Base-by-base conservation (phyloP, 2,888 invertebrate species). In the Gari tellinella region DNA sequence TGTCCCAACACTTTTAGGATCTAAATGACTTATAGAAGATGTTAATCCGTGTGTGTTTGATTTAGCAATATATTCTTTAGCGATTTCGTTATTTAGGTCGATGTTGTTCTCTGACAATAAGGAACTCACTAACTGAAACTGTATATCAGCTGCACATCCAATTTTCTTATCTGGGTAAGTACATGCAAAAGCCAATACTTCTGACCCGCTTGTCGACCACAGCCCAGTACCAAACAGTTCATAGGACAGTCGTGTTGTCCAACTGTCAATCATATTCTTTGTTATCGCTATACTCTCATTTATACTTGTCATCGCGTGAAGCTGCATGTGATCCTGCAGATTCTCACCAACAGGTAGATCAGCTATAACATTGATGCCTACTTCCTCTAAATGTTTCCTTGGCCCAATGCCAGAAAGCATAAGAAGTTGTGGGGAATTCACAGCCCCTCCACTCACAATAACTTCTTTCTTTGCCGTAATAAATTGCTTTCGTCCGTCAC, bases 1-100 rank as follows among this genome's bases (percentile, higher is more conserved):
- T 82, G 94, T 94, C 0, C 98, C 98, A 5, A 95, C 94, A 68
- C 95, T 89, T 96, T 97, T 66, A 94, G 95, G 95, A 25, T 80
- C 69, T 15, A 77, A 31, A 15, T 75, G 19, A 26, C 56, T 56
- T 17, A 72, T 64, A 1, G 62, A 38, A 3, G 74, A 66, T 17
- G 56, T 53, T 49, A 80, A 80, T 3, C 82, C 82, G 15, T 66
- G 95, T 8, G 49, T 40, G 12, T 48, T 49, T 25, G 60, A 60
- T 31, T 51, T 31, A 19, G 31, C 52, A 4, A 70, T 40, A 51
- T 55, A 65, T 23, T 62, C 70, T 41, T 51, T 45, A 0, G 70
- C 76, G n/a, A 76, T 38, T 1, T 67, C 70, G 19, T 70, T 67
- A 51, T 55, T 67, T 1, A 66, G 37, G 41, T 56, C 40, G 14